Conservation (phyloP, 2,888 invertebrate species). For the Aspidiotus rigidus region DNA sequence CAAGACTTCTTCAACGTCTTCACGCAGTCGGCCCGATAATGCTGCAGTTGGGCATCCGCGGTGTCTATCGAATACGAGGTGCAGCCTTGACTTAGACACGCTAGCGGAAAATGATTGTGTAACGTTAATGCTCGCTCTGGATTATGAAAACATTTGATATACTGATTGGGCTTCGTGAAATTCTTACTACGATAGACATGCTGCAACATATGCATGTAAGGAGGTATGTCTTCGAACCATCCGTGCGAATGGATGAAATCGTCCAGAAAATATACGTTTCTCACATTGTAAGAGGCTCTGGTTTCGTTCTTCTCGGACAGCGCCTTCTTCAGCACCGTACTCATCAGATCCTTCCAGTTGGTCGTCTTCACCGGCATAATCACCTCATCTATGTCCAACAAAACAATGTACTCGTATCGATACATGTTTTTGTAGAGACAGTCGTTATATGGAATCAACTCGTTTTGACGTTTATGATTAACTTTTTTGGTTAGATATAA, state of each 20-base stretch:
- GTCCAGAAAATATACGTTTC: slow-evolving; percentile 88
- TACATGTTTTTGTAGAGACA: slow-evolving; percentile 89
- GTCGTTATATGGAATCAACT: slow-evolving; percentile 92
- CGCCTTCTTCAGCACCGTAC: slow-evolving; percentile 58
- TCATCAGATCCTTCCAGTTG: slow-evolving; percentile 70
- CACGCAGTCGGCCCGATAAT: slow-evolving; percentile 88
- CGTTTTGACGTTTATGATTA: slow-evolving; percentile 88
- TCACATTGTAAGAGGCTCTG: slow-evolving; percentile 73
- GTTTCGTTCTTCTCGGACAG: slow-evolving; percentile 57
- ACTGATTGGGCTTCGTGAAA: slow-evolving; percentile 85
- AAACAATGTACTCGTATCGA: slow-evolving; percentile 77
- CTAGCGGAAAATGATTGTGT: slow-evolving; percentile 87
- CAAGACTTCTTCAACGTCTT: slow-evolving; percentile 75
- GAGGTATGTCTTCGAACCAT: slow-evolving; percentile 67
- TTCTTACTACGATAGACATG: slow-evolving; percentile 83
- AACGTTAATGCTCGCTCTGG: slow-evolving; percentile 77
- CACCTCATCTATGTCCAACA: slow-evolving; percentile 88
- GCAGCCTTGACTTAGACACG: slow-evolving; percentile 70
- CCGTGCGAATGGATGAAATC: slow-evolving; percentile 71
- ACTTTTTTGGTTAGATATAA: slow-evolving; percentile 82
- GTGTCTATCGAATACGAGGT: slow-evolving; percentile 76
- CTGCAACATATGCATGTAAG: slow-evolving; percentile 86
- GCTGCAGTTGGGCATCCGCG: slow-evolving; percentile 77
- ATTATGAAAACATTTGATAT: slow-evolving; percentile 89
- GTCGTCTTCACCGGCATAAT: slow-evolving; percentile 73